Evolutionary conservation across 2,797 vertebrate species (phyloP).

Genomic region (Sebastes vulpes): DNA sequence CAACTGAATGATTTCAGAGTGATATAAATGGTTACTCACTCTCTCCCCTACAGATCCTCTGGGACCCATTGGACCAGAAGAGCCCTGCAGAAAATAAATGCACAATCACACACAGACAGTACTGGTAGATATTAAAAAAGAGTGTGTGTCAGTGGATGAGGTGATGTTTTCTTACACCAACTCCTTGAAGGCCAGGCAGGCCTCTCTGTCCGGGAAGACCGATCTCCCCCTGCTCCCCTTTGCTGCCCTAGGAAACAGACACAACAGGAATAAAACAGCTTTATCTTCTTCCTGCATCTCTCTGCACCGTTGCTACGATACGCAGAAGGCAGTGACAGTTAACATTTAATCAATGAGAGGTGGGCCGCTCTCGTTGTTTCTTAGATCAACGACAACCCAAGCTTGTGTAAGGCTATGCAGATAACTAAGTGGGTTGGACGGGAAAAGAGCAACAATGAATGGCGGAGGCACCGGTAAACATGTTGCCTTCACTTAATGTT

Average conservation of each 20-base stretch:
- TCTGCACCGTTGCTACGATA: conserved; percentile 74
- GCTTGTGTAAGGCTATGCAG: not conserved
- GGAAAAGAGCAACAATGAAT: not conserved
- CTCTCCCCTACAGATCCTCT: conserved; percentile 86
- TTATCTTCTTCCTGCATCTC: conserved; percentile 65
- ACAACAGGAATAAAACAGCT: conserved; percentile 56
- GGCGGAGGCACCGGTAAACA: not conserved
- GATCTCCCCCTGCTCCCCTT: conserved; percentile 84
- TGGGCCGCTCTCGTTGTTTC: conserved; percentile 16
- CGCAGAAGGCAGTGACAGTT: conserved; percentile 41
- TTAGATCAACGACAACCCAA: not conserved
- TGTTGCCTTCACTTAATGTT: not conserved
- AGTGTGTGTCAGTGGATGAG: not conserved
- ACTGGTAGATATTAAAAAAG: not conserved
- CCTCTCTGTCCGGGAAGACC: conserved; percentile 85
- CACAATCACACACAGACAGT: conserved; percentile 21
- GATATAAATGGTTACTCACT: conserved; percentile 73
- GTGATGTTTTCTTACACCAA: conserved; percentile 70
- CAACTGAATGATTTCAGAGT: not conserved
- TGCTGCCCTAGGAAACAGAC: conserved; percentile 81
- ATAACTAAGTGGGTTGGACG: conserved; percentile 1
- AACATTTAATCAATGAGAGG: conserved; percentile 68
- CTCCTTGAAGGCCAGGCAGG: conserved; percentile 78
- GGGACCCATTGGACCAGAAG: conserved; percentile 83
- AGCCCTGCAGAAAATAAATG: conserved; percentile 74